phyloP scores from a whole-genome alignment of 2,888 invertebrate species.

The Bugula neritina region DNA sequence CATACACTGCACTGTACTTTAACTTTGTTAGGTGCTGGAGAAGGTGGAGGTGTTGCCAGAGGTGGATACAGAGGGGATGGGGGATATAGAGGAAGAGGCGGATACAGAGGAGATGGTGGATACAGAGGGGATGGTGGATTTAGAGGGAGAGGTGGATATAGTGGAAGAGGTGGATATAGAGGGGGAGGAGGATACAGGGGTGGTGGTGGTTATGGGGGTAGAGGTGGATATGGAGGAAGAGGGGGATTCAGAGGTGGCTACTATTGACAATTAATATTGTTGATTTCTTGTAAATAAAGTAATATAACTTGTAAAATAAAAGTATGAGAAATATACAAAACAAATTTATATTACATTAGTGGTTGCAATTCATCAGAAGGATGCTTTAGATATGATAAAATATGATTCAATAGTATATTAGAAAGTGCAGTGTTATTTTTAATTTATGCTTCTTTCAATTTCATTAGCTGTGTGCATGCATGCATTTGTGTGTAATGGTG shows the following conservation, averaged over 20 bases:
- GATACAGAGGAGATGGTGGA: slow-evolving; percentile 28
- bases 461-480: too few relatives aligned
- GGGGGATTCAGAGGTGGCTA: slow-evolving; percentile 26
- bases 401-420: too few relatives aligned
- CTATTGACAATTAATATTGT: too few relatives aligned
- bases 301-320: too few relatives aligned
- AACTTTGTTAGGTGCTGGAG: slow-evolving; percentile 23
- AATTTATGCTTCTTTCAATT: too few relatives aligned
- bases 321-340: too few relatives aligned
- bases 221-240: slow-evolving; percentile 28
- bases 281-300: too few relatives aligned
- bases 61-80: slow-evolving; percentile 29
- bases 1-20: background rate
- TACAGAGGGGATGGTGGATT: slow-evolving; percentile 28
- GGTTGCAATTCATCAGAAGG: too few relatives aligned
- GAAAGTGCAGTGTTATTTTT: too few relatives aligned
- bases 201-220: slow-evolving; percentile 24
- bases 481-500: too few relatives aligned
- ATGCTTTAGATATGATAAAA: too few relatives aligned
- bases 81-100: slow-evolving; percentile 11
- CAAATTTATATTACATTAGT: too few relatives aligned
- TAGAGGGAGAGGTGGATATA: slow-evolving; percentile 3
- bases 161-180: slow-evolving; percentile 28
- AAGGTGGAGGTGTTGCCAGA: slow-evolving; percentile 28
- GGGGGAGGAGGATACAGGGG: slow-evolving; percentile 27